These are phyloP conservation scores for Sesamia inferens DNA, from an alignment of 2,888 invertebrate genomes.

Conservation along the genomic window DNA sequence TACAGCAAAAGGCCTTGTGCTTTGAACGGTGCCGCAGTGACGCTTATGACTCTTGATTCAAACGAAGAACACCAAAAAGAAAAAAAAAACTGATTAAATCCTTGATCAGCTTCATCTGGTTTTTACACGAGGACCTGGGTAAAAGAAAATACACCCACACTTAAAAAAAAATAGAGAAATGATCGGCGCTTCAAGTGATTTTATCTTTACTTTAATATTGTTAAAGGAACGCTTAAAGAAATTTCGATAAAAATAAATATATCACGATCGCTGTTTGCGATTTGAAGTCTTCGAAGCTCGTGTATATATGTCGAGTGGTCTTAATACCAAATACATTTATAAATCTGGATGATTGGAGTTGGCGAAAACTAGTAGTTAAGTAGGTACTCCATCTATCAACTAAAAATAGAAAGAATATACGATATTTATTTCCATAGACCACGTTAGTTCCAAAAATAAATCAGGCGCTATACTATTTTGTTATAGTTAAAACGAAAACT, in stretches of 20 bases:
- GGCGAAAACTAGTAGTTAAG: not conserved
- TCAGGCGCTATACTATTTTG: slow-evolving; percentile 4
- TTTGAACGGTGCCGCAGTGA: slow-evolving; percentile 29
- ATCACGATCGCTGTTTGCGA: slow-evolving; percentile 18
- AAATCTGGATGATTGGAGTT: not conserved
- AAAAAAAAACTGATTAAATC: not conserved
- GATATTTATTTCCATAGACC: not conserved
- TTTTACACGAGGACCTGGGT: not conserved
- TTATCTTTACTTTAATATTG: not conserved
- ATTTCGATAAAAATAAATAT: slow-evolving; percentile 24
- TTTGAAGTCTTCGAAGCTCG: not conserved
- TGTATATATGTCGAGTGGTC: not conserved
- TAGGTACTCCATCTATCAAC: not conserved
- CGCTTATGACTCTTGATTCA: slow-evolving; percentile 9
- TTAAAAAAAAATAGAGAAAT: not conserved
- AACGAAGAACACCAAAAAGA: not conserved
- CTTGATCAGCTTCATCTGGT: not conserved
- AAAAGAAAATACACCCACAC: not conserved
- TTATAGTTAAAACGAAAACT: not conserved
- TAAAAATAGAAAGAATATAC: slow-evolving; percentile 4
- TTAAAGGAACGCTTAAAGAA: slow-evolving; percentile 10
- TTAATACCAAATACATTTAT: not conserved
- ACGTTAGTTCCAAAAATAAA: slow-evolving; percentile 1
- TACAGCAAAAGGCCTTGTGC: slow-evolving; percentile 22
- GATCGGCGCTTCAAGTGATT: slow-evolving; percentile 6